Conservation (phyloP, 2,888 invertebrate species). For the Spodoptera littoralis region DNA sequence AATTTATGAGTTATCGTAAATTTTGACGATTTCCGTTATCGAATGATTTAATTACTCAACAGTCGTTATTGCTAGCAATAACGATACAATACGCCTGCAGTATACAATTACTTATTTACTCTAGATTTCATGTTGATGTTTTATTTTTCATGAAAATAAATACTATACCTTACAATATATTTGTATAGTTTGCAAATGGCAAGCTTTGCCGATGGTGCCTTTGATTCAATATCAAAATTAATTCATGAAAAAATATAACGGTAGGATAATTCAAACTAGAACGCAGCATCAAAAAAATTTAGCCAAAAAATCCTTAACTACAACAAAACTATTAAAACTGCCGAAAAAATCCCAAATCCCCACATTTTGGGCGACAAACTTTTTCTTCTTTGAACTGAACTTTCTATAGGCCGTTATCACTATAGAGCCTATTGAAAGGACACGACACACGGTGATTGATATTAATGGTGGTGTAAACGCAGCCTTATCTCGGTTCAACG, state of each 20-base stretch:
- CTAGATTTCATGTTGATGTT: slow-evolving; percentile 17
- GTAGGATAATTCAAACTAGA: no score
- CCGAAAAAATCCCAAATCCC: slow-evolving; percentile 27
- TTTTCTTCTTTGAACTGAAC: slow-evolving; percentile 57
- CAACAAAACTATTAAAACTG: slow-evolving; percentile 31
- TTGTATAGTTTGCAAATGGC: no score
- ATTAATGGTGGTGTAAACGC: slow-evolving; percentile 75
- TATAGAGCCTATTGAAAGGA: slow-evolving; percentile 64
- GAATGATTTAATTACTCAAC: slow-evolving; percentile 68
- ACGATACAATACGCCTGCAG: slow-evolving; percentile 59
- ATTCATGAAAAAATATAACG: not conserved
- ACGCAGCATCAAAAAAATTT: no score
- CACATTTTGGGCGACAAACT: slow-evolving; percentile 50
- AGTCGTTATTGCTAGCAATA: slow-evolving; percentile 73
- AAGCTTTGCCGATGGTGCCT: no score
- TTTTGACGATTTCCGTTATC: slow-evolving; percentile 69
- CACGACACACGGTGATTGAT: slow-evolving; percentile 79
- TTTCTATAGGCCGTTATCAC: slow-evolving; percentile 79
- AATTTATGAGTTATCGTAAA: slow-evolving; percentile 78
- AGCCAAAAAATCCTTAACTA: not conserved
- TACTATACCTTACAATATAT: no score
- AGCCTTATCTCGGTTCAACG: slow-evolving; percentile 74
- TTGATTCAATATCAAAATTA: no score
- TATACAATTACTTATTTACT: slow-evolving; percentile 50
- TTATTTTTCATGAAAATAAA: not conserved